Conservation (phyloP, 2,113 vertebrate genomes). For the Cavia porcellus region DNA sequence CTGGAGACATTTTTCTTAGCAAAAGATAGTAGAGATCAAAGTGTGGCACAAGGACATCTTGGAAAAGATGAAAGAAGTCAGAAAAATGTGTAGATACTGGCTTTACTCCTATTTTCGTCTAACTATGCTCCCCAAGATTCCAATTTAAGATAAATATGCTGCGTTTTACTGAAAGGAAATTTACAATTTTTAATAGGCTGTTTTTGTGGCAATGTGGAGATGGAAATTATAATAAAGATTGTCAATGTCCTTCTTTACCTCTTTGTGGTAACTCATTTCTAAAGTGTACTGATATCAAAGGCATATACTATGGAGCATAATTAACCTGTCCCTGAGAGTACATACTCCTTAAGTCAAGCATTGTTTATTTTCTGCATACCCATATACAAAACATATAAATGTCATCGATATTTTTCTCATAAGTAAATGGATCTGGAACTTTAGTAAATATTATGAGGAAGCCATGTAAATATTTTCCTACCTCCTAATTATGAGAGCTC, state of each 20-base stretch:
- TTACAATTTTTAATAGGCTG: background rate
- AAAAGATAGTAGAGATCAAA: background rate
- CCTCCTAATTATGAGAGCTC: background rate
- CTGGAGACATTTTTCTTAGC: background rate
- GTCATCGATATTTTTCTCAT: background rate
- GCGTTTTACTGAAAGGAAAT: background rate
- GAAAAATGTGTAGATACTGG: background rate
- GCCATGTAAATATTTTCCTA: background rate
- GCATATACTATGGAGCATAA: too few relatives aligned
- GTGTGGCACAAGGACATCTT: background rate
- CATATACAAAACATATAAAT: background rate
- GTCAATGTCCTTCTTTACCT: background rate
- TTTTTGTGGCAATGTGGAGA: background rate
- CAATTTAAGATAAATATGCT: background rate
- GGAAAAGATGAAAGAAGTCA: background rate
- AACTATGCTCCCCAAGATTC: background rate
- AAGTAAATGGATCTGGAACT: background rate
- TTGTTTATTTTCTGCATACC: background rate
- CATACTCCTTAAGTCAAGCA: background rate
- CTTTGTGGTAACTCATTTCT: background rate
- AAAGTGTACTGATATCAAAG: background rate
- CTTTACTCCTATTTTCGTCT: background rate
- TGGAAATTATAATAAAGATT: background rate
- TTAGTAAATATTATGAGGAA: background rate
- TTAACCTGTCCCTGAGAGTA: background rate